phyloP scores from a whole-genome alignment of 2,888 invertebrate species.

The Melipona bicolor region DNA sequence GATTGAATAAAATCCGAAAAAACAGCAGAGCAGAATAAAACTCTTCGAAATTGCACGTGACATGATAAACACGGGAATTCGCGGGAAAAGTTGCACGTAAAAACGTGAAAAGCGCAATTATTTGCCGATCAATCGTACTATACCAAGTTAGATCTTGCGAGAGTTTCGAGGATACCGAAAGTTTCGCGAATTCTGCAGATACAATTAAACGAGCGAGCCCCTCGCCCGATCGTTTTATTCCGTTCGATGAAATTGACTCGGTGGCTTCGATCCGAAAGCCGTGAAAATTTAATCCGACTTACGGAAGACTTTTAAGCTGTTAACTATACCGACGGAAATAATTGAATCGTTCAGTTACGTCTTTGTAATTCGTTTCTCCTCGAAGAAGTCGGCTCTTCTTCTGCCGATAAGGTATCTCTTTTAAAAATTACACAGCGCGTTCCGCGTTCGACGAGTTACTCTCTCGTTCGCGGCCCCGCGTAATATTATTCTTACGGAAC shows the following conservation, averaged over 20 bases:
- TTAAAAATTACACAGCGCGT: background rate
- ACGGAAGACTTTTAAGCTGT: conserved; percentile 25
- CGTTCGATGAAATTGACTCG: conserved; percentile 42
- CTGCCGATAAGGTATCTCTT: background rate
- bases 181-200: background rate
- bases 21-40: too few species aligned
- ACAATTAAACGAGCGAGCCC: conserved; percentile 47
- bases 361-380: conserved; percentile 7
- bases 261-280: conserved; percentile 38
- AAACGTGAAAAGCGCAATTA: too few species aligned
- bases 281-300: conserved; percentile 58
- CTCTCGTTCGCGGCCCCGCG: too few species aligned
- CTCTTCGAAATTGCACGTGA: too few species aligned
- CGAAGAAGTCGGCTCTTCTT: background rate
- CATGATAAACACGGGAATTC: too few species aligned
- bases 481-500: background rate
- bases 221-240: conserved; percentile 29
- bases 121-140: too few species aligned
- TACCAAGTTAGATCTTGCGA: too few species aligned
- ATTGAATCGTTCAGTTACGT: conserved; percentile 38
- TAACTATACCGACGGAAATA: conserved; percentile 40
- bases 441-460: background rate
- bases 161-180: background rate
- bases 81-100: too few species aligned
- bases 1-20: too few species aligned